Percentiles rank a stretch among this genome's conserved stretches.
Conservation (phyloP, 2,888 invertebrate species). For the Tenthredo mesomela region DNA sequence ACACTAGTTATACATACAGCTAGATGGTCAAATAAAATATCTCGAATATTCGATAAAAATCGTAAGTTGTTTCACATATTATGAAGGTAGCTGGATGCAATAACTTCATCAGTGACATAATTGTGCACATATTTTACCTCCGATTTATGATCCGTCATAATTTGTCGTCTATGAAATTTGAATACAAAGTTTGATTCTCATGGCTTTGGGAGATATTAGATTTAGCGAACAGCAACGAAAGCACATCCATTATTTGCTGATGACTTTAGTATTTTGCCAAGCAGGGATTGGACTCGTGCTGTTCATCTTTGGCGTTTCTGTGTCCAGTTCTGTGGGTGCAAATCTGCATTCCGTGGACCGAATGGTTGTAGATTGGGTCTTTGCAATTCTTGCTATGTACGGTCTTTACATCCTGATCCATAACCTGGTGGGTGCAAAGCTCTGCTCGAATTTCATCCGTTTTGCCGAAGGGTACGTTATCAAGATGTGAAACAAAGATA, state of each 20-base stretch:
- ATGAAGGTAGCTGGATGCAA: neutral
- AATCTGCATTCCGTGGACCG: conserved; percentile 41
- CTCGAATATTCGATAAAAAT: neutral
- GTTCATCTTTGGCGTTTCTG: conserved; percentile 20
- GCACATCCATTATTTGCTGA: conserved; percentile 19
- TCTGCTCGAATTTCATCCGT: conserved; percentile 56
- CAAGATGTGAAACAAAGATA: conserved; percentile 2
- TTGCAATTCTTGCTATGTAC: conserved; percentile 56
- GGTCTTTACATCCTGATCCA: conserved; percentile 55
- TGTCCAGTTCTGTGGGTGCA: conserved; percentile 24
- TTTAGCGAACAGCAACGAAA: conserved; percentile 16
- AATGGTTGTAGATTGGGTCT: conserved; percentile 51
- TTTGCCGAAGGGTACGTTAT: conserved; percentile 58
- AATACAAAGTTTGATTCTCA: conserved; percentile 7
- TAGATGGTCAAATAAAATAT: neutral
- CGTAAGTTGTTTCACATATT: neutral
- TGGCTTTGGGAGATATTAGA: conserved; percentile 22
- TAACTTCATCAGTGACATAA: neutral
- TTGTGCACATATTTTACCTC: neutral
- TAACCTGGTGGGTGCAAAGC: conserved; percentile 55
- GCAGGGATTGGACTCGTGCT: conserved; percentile 36
- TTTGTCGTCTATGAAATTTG: neutral
- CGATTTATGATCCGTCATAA: neutral
- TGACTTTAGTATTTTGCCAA: conserved; percentile 10
- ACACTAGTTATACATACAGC: neutral